Conservation (phyloP, 2,888 invertebrate species). For the Ectemnius cavifrons region DNA sequence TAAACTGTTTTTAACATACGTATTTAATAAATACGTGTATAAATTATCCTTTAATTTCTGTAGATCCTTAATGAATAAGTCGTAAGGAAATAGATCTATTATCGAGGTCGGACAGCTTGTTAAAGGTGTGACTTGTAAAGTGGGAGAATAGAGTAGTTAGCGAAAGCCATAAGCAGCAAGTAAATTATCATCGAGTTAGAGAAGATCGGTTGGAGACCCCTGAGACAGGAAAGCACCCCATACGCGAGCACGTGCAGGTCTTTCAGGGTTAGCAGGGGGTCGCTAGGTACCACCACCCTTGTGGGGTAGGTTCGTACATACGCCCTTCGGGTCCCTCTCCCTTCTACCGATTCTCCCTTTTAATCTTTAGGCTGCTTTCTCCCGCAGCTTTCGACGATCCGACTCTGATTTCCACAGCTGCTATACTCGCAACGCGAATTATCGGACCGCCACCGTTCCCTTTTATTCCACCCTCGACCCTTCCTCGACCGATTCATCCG, state of each 20-base stretch:
- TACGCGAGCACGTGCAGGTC: constrained; percentile 44
- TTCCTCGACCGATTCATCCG: no score
- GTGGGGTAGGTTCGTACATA: constrained; percentile 12
- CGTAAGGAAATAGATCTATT: no score
- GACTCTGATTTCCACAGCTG: constrained; percentile 50
- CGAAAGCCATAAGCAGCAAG: no score
- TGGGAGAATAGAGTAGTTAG: no score
- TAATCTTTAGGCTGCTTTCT: constrained; percentile 35
- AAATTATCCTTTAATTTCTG: no score
- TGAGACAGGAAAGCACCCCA: constrained; percentile 19
- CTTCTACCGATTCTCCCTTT: constrained; percentile 35
- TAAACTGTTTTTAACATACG: no score
- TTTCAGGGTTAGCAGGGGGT: constrained; percentile 28
- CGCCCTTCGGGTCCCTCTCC: constrained; percentile 22
- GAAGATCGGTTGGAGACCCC: constrained; percentile 27
- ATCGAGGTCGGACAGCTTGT: no score
- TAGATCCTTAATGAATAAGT: no score
- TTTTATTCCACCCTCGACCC: constrained; percentile 9
- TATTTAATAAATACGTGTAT: no score
- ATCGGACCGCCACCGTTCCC: constrained; percentile 8
- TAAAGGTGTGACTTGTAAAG: no score
- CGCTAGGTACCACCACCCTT: background rate
- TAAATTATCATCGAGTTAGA: no score
- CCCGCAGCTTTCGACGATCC: constrained; percentile 23
- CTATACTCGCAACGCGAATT: constrained; percentile 28